Base-by-base conservation (phyloP, 2,888 invertebrate species). In the Ecdyonurus torrentis region DNA sequence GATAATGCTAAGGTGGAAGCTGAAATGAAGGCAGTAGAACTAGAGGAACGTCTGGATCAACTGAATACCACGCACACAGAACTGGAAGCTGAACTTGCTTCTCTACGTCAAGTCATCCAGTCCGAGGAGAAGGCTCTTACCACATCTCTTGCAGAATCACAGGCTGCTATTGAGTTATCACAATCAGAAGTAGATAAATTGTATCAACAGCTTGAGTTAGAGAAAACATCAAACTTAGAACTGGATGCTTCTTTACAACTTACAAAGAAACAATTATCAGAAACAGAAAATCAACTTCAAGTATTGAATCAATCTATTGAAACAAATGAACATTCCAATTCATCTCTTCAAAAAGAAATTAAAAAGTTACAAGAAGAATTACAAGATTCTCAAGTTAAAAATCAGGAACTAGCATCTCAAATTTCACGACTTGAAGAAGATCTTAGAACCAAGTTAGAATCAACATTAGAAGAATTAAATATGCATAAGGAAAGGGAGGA, bases 1-100 rank as follows among this genome's bases (percentile, higher is more conserved):
- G 55, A 55, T 5, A n/a, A 55, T 55, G 55, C 81, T 62, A 83
- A 85, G 71, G 87, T 90, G n/a, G 82, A 83, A 24, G 83, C 87
- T 1, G 88, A 91, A 77, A 84, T 91, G 71, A 85, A 83, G 68
- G 83, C 85, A 5, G 85, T 88, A 52, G 86, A 89, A 69, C 74
- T 89, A 65, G 91, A 91, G 73, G 90, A 91, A 72, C 84, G 87
- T 72, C 75, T 88, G 59, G 86, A 83, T 15, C 63, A 63, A 19
- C 52, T 50, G 3, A 23, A 23, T 1, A 19, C 24, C 19, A 59
- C 50, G n/a, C 24, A 24, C 1, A 7, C 19, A 10, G 63, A 63
- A 25, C 23, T 63, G 25, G 58, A 59, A 20, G 63, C 50, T 3
- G 63, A 63, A n/a, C 52, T 63, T 2, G n/a, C 18, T 1, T 19